These are phyloP conservation scores for Pocillopora meandrina DNA, from an alignment of 92 coral and sea anemone species.

Conservation along the genomic window DNA sequence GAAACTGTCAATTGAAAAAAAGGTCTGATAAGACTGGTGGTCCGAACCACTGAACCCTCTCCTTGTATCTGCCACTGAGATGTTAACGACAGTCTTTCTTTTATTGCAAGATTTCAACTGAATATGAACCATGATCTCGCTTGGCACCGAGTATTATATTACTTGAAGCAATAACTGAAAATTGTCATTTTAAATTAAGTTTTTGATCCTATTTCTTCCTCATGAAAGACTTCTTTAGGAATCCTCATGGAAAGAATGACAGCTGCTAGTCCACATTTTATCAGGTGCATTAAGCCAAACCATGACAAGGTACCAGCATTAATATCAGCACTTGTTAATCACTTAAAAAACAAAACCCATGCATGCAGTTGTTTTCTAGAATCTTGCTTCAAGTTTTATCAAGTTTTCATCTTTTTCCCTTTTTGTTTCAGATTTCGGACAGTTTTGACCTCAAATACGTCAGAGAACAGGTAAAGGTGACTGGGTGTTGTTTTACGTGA, in stretches of 20 bases:
- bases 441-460: conserved; percentile 69
- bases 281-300: conserved; percentile 90
- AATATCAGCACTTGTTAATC: neutral
- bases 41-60: no score
- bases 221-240: conserved; percentile 69
- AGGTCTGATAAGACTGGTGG: no score
- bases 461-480: conserved; percentile 63
- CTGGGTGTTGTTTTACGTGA: no score
- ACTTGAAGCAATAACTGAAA: neutral
- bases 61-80: no score
- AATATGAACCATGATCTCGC: no score
- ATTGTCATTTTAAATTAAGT: no score
- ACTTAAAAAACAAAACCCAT: neutral
- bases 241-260: conserved; percentile 84
- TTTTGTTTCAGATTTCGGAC: conserved; percentile 51
- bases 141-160: no score
- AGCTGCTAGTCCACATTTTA: conserved; percentile 81
- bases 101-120: no score
- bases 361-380: neutral
- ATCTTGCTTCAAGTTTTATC: neutral
- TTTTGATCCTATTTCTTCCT: neutral
- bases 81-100: no score
- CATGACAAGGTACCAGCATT: conserved; percentile 56
- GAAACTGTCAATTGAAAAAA: neutral
- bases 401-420: no score